Evolutionary conservation across 2,113 vertebrate species (phyloP).

Genomic region (Anas platyrhynchos): DNA sequence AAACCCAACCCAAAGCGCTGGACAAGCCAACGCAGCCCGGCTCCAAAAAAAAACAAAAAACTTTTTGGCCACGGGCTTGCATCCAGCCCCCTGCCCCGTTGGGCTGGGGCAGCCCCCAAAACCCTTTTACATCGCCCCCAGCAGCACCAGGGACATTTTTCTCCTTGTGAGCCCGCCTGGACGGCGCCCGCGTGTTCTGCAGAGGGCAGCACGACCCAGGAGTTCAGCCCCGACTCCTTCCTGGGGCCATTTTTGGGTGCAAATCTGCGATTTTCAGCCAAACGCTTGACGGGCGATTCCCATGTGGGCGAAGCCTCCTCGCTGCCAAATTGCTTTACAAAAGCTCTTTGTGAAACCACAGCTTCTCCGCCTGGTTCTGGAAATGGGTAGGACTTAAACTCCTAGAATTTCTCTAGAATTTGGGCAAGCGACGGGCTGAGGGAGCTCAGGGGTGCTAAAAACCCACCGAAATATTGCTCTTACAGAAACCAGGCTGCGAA

Average conservation of each 20-base stretch:
- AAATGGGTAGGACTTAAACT: not conserved
- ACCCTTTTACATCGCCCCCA: not conserved
- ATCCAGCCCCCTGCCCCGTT: fast-evolving
- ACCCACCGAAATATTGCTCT: not conserved
- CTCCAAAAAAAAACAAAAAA: too few species aligned
- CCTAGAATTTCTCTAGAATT: not conserved
- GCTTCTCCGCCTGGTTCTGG: not conserved
- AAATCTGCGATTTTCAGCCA: not conserved
- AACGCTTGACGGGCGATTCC: not conserved
- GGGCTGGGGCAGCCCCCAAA: fast-evolving
- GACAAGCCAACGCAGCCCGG: too few species aligned
- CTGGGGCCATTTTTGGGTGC: not conserved
- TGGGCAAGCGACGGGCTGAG: not conserved
- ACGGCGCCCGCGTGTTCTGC: not conserved
- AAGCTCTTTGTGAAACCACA: not conserved
- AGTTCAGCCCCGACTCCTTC: not conserved
- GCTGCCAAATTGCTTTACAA: not conserved
- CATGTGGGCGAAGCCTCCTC: not conserved
- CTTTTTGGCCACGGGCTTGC: too few species aligned
- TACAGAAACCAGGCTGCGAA: not conserved
- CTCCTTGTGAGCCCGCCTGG: fast-evolving
- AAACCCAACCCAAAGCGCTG: too few species aligned
- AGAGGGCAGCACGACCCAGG: slow-evolving; percentile 37
- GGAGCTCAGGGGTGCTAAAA: not conserved
- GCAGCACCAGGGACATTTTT: not conserved